Evolutionary conservation across 2,113 vertebrate genomes (phyloP).

Genomic region (Uria lomvia): DNA sequence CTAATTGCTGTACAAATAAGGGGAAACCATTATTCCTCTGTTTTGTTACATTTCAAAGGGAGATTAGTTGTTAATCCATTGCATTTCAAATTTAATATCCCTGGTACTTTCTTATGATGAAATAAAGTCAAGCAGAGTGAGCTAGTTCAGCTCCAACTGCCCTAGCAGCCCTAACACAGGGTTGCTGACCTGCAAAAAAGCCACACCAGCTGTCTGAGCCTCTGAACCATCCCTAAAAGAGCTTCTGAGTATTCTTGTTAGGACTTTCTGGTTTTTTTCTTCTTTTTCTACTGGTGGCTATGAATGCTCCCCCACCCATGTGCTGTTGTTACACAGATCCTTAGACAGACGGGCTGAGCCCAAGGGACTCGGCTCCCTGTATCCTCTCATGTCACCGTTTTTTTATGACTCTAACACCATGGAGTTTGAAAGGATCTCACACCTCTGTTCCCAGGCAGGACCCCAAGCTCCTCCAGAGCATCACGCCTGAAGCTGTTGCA

Average conservation of each 20-base stretch:
- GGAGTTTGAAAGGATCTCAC: neutral
- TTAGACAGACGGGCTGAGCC: accelerated
- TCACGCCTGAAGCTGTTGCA: neutral
- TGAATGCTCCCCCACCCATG: accelerated
- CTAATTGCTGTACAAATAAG: accelerated
- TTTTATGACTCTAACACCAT: accelerated
- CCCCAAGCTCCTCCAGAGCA: accelerated
- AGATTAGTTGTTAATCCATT: too few species aligned
- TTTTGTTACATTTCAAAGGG: accelerated
- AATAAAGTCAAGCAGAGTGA: neutral
- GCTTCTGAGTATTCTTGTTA: neutral
- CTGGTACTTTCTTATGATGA: neutral
- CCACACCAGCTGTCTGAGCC: neutral
- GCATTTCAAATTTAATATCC: neutral
- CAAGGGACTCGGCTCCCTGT: neutral
- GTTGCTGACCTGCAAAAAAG: neutral
- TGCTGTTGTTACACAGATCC: neutral
- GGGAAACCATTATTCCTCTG: neutral
- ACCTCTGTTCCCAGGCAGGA: accelerated
- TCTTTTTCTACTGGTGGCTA: accelerated
- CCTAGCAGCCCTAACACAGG: accelerated
- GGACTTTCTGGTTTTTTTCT: neutral
- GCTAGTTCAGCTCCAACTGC: accelerated
- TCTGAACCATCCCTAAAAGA: accelerated
- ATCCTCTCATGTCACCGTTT: accelerated